These are phyloP conservation scores for Geophilus truncorum DNA, from an alignment of 2,888 invertebrate species.

Conservation along the genomic window DNA sequence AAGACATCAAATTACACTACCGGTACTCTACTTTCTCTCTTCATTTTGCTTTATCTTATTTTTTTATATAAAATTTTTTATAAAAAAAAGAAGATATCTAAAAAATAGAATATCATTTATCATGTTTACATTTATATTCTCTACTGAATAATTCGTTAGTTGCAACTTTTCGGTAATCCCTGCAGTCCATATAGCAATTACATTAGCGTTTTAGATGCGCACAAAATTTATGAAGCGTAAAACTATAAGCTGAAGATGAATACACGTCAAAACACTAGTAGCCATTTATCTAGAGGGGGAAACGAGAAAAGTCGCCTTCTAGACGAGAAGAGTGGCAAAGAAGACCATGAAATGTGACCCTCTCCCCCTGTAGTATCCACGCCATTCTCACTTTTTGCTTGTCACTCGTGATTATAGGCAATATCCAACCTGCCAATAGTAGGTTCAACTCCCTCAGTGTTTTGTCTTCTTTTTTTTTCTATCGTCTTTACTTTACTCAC, in stretches of 20 bases:
- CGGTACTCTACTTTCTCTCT: no score
- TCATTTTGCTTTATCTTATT: no score
- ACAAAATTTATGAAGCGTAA: not conserved
- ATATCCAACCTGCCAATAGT: not conserved
- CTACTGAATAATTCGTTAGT: not conserved
- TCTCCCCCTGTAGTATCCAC: not conserved
- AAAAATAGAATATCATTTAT: not conserved
- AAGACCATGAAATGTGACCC: not conserved
- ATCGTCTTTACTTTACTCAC: not conserved
- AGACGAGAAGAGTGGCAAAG: not conserved
- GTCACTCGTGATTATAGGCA: constrained; percentile 7
- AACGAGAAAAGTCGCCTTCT: not conserved
- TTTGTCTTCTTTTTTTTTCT: not conserved
- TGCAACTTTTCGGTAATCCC: not conserved
- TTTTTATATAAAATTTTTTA: no score
- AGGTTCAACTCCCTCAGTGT: not conserved
- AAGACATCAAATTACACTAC: no score
- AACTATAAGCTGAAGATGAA: not conserved
- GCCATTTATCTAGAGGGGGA: not conserved
- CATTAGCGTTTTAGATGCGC: not conserved
- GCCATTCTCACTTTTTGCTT: not conserved
- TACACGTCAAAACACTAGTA: not conserved
- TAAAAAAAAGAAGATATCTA: not conserved
- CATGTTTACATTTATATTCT: not conserved
- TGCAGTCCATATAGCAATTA: not conserved